Evolutionary conservation across 1,140 invertebrate species (phyloP).

Genomic region (Onthophagus taurus): DNA sequence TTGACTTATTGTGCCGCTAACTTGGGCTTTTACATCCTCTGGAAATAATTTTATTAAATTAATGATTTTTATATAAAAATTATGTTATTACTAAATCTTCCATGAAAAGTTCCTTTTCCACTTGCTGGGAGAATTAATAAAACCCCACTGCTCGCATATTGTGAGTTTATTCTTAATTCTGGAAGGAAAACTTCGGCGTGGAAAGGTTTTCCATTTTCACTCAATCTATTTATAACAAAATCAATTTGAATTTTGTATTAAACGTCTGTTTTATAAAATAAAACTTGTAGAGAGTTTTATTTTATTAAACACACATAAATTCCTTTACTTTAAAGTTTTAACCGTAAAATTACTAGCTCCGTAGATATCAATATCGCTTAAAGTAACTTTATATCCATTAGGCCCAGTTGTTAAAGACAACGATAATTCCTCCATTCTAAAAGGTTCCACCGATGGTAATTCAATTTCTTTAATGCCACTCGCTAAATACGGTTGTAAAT

Average conservation of each 20-base stretch:
- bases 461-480: constrained; percentile 59
- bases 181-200: constrained; percentile 56
- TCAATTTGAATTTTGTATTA: background rate
- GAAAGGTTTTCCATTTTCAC: constrained; percentile 50
- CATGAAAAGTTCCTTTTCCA: constrained; percentile 61
- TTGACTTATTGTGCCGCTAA: constrained; percentile 49
- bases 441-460: constrained; percentile 59
- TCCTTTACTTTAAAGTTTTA: constrained; percentile 47
- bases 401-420: constrained; percentile 57
- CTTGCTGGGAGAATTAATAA: constrained; percentile 61
- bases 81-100: constrained; percentile 44
- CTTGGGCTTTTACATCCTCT: constrained; percentile 51
- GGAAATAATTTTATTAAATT: constrained; percentile 22
- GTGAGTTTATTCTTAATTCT: constrained; percentile 53
- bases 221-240: constrained; percentile 36
- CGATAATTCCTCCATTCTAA: constrained; percentile 57
- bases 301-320: constrained; percentile 4
- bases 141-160: constrained; percentile 61
- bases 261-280: background rate
- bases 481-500: constrained; percentile 54
- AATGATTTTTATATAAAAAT: background rate
- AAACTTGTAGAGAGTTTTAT: background rate
- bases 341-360: constrained; percentile 62
- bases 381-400: constrained; percentile 58
- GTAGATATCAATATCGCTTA: constrained; percentile 56